A percentile compares a stretch with the other conserved stretches of the same genome.
Conservation (phyloP, 37 sponge, comb jelly and placozoan genomes). For the Petrosia ficiformis region DNA sequence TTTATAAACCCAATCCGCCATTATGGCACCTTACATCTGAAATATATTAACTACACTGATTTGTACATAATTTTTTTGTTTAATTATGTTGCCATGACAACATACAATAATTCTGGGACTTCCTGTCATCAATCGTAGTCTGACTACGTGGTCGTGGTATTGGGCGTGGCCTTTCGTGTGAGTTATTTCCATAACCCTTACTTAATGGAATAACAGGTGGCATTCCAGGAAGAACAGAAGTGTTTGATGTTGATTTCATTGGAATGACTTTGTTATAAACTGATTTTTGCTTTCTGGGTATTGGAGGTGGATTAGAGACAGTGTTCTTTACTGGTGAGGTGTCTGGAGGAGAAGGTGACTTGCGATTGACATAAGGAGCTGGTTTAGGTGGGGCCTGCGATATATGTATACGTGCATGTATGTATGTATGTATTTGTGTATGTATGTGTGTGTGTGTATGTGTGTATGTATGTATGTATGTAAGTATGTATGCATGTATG, state of each 20-base stretch:
- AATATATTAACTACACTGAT: too few relatives aligned
- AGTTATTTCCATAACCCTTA: not conserved
- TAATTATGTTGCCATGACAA: too few relatives aligned
- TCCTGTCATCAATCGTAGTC: not conserved
- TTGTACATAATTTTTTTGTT: too few relatives aligned
- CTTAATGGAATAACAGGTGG: not conserved
- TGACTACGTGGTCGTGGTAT: not conserved
- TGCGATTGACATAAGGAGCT: not conserved
- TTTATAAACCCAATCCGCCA: too few relatives aligned
- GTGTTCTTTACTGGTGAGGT: not conserved
- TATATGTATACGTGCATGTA: not conserved
- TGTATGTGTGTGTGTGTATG: too few relatives aligned
- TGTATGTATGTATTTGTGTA: too few relatives aligned
- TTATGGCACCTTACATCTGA: too few relatives aligned
- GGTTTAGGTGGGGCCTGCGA: not conserved
- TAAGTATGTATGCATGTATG: slow-evolving; percentile 18
- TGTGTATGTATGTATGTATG: not conserved
- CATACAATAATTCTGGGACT: slow-evolving; percentile 6
- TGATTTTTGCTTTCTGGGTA: not conserved
- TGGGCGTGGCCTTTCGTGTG: not conserved
- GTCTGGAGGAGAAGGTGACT: not conserved
- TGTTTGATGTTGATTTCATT: not conserved
- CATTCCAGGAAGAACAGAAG: slow-evolving; percentile 28
- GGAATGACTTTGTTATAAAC: not conserved
- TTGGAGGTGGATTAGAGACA: not conserved